Evolutionary conservation across 1,140 invertebrate species (phyloP), one percentile per base, ranked within the genome.

Genomic region (Apocrypta bakeri): DNA sequence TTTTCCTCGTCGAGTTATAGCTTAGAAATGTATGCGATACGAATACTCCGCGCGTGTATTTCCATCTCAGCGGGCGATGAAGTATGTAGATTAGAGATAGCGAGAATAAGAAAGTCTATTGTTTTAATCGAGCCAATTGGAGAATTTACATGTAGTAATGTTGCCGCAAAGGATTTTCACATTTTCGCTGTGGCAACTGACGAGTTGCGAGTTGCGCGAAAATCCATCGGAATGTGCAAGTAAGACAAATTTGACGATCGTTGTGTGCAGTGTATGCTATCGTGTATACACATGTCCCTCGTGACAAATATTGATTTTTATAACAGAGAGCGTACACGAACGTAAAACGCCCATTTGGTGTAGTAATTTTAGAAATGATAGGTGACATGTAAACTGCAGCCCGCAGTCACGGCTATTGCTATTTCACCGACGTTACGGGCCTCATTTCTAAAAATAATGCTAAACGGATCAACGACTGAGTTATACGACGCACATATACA

Each of bases 41-140:
- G 29, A 33, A 61, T 33, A 42, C 61, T 11, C 31, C 24, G 37
- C 24, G 33, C 17, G 27, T 31, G 37, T 1, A 24, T 64, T 76
- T 37, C n/a, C 31, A 76, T 31, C 17, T 17, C 31, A 56, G 25
- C 29, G 29, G 0, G 31, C 27, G 31, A 63, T 76, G 1, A 63
- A 64, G 29, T 17, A 63, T 7, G 4, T 37, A 1, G 29, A 76
- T 33, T 42, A 11, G 31, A 74, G 72, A 74, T 74, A 74, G 29
- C n/a, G 33, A 37, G 33, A 9, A 37, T 37, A n/a, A 21, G 48
- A 17, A 56, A 56, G 48, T 56, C 24, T 27, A 56, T 74, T 74
- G 72, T 74, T 74, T 56, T 56, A 56, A 56, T 56, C 48, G 48
- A 56, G 21, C 48, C 14, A 56, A 56, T 56, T n/a, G 17, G 48